A percentile compares a stretch with the other conserved stretches of the same genome.
Evolutionary conservation across 2,113 vertebrate genomes (phyloP).

Genomic region (Gymnarchus niloticus): DNA sequence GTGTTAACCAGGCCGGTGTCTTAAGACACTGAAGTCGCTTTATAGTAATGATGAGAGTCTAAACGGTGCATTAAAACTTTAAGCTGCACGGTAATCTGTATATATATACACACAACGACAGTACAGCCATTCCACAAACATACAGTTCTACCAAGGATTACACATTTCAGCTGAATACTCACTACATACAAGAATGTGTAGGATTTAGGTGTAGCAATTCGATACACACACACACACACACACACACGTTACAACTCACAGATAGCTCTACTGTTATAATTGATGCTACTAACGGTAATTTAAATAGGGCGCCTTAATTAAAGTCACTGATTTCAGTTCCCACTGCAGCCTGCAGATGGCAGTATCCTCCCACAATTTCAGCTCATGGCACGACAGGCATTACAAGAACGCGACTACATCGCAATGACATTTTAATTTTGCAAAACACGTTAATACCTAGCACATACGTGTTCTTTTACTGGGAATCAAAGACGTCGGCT

Average conservation of each 20-base stretch:
- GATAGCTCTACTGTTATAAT: background rate
- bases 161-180: background rate
- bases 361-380: conserved; percentile 14
- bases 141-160: background rate
- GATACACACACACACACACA: too few relatives aligned
- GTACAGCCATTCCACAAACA: background rate
- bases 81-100: conserved; percentile 1
- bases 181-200: background rate
- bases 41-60: background rate
- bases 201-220: conserved; percentile 31
- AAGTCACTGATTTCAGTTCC: background rate
- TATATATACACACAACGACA: background rate
- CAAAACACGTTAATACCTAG: background rate
- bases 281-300: background rate
- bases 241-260: background rate
- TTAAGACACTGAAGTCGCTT: conserved; percentile 13
- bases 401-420: conserved; percentile 3
- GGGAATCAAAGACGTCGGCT: background rate
- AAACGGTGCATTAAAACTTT: background rate
- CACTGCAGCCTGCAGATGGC: conserved; percentile 48
- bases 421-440: conserved; percentile 26
- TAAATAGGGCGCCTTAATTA: background rate
- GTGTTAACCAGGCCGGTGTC: background rate
- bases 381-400: background rate
- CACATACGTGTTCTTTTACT: too few relatives aligned